Evolutionary conservation across 2,113 vertebrate genomes (phyloP).

Genomic region (Tragelaphus strepsiceros): DNA sequence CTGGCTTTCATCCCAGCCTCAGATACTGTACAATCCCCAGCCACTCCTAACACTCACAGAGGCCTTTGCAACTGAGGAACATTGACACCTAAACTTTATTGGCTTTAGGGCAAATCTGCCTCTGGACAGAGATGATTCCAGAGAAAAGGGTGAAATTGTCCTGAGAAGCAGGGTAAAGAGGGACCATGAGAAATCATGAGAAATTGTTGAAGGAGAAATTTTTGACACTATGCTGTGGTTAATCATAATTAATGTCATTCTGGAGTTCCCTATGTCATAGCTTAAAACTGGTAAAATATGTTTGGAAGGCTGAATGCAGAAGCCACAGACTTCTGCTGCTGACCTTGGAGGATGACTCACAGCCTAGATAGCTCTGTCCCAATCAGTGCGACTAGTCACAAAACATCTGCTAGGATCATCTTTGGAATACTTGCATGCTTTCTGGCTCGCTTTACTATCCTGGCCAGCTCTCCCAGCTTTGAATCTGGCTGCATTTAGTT

Average conservation of each 20-base stretch:
- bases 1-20: background rate
- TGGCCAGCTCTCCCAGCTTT: background rate
- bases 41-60: background rate
- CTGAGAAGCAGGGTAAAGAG: background rate
- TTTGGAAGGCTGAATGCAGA: slow-evolving; percentile 39
- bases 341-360: slow-evolving; percentile 47
- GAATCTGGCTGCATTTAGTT: slow-evolving; percentile 25
- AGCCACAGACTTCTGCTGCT: slow-evolving; percentile 42
- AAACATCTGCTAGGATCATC: slow-evolving; percentile 55
- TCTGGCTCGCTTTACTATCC: background rate
- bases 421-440: background rate
- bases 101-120: background rate
- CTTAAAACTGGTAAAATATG: background rate
- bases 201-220: background rate
- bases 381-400: slow-evolving; percentile 16
- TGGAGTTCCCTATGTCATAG: background rate
- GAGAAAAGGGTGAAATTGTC: background rate
- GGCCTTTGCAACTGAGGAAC: background rate
- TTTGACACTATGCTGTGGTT: background rate
- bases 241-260: background rate
- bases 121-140: background rate
- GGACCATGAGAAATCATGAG: background rate
- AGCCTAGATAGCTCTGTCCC: slow-evolving; percentile 2
- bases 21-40: background rate
- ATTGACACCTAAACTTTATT: background rate